phyloP scores from a whole-genome alignment of 2,888 invertebrate genomes.

The Drosophila mercatorum region DNA sequence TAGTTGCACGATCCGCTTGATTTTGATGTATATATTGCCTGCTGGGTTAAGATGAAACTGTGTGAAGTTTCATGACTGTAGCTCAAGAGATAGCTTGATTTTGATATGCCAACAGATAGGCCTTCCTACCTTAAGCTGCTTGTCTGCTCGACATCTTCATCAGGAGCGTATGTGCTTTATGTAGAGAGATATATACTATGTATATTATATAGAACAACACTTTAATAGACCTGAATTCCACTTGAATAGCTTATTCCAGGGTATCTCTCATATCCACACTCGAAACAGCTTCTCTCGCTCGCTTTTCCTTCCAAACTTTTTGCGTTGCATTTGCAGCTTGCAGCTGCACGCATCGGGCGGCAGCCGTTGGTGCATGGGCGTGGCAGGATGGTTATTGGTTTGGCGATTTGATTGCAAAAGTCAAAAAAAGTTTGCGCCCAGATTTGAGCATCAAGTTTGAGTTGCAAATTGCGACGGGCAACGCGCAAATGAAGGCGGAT shows the following conservation, averaged over 20 bases:
- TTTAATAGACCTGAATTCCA: no score
- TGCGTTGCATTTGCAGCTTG: slow-evolving; percentile 47
- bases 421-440: slow-evolving; percentile 33
- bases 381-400: slow-evolving; percentile 36
- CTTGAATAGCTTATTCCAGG: not conserved
- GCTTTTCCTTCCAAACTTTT: slow-evolving; percentile 21
- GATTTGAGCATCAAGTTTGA: slow-evolving; percentile 64
- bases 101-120: not conserved
- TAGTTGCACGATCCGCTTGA: not conserved
- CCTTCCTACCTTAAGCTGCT: no score
- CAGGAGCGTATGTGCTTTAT: no score
- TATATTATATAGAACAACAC: not conserved
- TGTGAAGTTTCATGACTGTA: not conserved
- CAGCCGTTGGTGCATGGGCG: slow-evolving; percentile 1
- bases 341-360: slow-evolving; percentile 1
- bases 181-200: no score
- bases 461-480: slow-evolving; percentile 62
- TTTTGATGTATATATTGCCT: not conserved
- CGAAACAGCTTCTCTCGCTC: not conserved
- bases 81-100: not conserved
- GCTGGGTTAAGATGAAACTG: not conserved
- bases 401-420: slow-evolving; percentile 58
- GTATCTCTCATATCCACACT: not conserved
- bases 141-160: no score
- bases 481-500: slow-evolving; percentile 22